Evolutionary conservation across 2,797 vertebrate species (phyloP), one percentile per base, ranked within the genome.

Genomic region (Pseudomugil tenellus): DNA sequence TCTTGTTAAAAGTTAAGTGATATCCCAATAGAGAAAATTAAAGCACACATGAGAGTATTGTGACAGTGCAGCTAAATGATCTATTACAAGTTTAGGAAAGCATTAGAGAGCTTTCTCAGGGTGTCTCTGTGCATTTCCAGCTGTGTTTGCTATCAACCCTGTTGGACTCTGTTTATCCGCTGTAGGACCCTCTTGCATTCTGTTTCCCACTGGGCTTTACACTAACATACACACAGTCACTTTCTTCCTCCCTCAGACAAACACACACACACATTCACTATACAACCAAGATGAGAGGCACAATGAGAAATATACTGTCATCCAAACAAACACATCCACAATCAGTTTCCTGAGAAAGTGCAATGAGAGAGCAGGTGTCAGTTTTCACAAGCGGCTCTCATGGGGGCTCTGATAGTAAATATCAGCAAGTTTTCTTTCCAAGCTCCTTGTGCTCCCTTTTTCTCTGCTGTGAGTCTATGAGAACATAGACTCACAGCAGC

Each of bases 341-440:
- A 80, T 74, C 72, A 46, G 80, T 76, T 83, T 80, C 87, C 83
- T 91, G 89, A 92, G 92, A 94, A 92, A 92, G 91, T 83, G 88
- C 90, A 90, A 85, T 87, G 89, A 92, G 91, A 91, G 88, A 86
- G 86, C 81, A 76, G 89, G 93, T 94, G 93, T 94, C 89, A 73
- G 83, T 94, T 94, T 94, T 94, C 93, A 90, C 93, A 87, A 84
- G 83, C 25, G 6, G 78, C 66, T 91, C 86, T 91, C 89, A 92
- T 79, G 85, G 69, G 71, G 87, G 90, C 71, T 84, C 65, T 3
- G 35, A 66, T 61, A 46, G 84, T 87, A 91, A 90, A 89, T 17
- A 87, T 80, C 74, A 76, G 72, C 64, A 62, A 1, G 0, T 46
- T 76, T 76, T 76, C 4, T 6, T 17, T 39, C 61, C 7, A 1